Conservation (phyloP, 1,140 invertebrate species). For the Diorhabda sublineata region DNA sequence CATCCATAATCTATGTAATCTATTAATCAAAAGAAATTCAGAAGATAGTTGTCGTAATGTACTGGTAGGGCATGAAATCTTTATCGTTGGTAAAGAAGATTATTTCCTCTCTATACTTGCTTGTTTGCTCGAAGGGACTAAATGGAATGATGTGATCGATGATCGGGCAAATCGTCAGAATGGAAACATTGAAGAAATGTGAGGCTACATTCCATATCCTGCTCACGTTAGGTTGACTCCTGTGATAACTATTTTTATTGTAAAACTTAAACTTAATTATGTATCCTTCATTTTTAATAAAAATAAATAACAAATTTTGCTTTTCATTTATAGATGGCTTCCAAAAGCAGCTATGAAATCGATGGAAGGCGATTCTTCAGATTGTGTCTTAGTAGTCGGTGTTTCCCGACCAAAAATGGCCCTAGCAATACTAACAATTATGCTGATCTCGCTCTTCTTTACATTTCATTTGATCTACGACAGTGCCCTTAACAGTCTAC, state of each 20-base stretch:
- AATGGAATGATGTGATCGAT: too few species aligned
- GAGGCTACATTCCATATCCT: too few species aligned
- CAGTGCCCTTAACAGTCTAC: constrained; percentile 73
- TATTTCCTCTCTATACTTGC: too few species aligned
- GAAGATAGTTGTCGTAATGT: too few species aligned
- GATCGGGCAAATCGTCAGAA: too few species aligned
- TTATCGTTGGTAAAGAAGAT: too few species aligned
- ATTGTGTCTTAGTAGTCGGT: constrained; percentile 74
- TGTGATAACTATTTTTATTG: not conserved
- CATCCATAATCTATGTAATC: too few species aligned
- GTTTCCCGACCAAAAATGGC: constrained; percentile 75
- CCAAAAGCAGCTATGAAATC: constrained; percentile 70
- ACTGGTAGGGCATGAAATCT: too few species aligned
- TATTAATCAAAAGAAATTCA: too few species aligned
- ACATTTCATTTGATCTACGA: constrained; percentile 79
- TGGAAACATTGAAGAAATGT: too few species aligned
- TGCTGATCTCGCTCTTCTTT: constrained; percentile 71
- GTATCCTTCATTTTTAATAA: not conserved
- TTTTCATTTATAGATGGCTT: constrained; percentile 62
- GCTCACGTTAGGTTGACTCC: not conserved
- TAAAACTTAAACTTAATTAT: not conserved
- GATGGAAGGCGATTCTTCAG: constrained; percentile 69
- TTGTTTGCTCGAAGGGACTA: too few species aligned
- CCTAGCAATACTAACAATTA: constrained; percentile 69
- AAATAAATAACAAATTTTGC: not conserved